Percentiles rank a stretch among this genome's conserved stretches.
These are phyloP conservation scores for Brevimyrus niger DNA, from an alignment of 2,113 vertebrate species.

Conservation along the genomic window DNA sequence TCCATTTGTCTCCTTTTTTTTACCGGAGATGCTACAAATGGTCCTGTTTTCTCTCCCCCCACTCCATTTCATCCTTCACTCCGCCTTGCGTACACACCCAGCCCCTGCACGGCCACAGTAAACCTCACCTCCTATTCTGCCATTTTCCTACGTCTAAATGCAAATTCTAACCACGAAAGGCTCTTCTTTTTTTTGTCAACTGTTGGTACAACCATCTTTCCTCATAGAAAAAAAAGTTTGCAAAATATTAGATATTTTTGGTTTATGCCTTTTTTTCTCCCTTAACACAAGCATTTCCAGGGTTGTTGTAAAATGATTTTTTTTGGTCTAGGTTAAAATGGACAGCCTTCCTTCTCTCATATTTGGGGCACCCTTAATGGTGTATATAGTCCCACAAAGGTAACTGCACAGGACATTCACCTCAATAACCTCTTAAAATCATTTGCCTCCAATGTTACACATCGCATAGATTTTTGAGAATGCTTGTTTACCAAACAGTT, in stretches of 20 bases:
- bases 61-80: slow-evolving; percentile 13
- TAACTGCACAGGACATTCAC: background rate
- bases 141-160: background rate
- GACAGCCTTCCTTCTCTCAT: background rate
- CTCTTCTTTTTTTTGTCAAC: background rate
- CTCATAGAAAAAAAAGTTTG: background rate
- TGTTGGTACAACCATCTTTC: background rate
- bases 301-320: background rate
- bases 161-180: background rate
- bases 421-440: slow-evolving; percentile 10
- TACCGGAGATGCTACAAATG: slow-evolving; percentile 48
- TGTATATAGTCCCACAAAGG: background rate
- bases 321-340: slow-evolving; percentile 4
- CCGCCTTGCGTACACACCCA: slow-evolving; percentile 54
- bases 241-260: background rate
- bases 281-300: background rate
- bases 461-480: slow-evolving; percentile 11
- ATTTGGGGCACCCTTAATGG: slow-evolving; percentile 16
- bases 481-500: slow-evolving; percentile 3
- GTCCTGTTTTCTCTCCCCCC: slow-evolving; percentile 33
- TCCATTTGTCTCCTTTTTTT: slow-evolving; percentile 1
- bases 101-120: slow-evolving; percentile 48
- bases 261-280: background rate
- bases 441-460: slow-evolving; percentile 10
- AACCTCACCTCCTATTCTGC: background rate